These are phyloP conservation scores for Pseudopipra pipra DNA, from an alignment of 2,113 vertebrate genomes.

Conservation along the genomic window DNA sequence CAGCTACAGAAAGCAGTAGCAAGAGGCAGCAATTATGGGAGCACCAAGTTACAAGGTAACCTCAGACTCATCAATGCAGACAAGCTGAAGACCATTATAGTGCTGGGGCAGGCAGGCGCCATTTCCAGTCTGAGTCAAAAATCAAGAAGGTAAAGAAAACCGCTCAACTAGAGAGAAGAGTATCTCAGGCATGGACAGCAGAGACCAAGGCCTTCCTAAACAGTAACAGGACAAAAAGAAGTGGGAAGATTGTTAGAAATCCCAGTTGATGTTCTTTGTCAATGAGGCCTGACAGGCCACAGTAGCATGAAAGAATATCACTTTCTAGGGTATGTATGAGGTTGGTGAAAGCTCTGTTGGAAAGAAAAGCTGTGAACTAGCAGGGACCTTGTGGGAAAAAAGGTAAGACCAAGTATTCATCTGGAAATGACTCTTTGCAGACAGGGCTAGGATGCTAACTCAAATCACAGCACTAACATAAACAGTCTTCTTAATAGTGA, in stretches of 20 bases:
- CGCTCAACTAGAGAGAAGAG: not conserved
- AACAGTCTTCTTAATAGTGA: not conserved
- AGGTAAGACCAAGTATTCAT: not conserved
- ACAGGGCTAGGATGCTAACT: not conserved
- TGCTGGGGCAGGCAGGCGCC: not conserved
- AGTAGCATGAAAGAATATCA: not conserved
- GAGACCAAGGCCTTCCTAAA: not conserved
- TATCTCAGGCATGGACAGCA: not conserved
- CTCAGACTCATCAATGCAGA: not conserved
- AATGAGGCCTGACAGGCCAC: not conserved
- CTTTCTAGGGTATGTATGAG: not conserved
- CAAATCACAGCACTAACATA: not conserved
- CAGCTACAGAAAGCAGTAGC: not conserved
- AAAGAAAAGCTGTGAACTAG: not conserved
- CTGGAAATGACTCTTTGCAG: not conserved
- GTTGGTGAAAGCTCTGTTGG: not conserved
- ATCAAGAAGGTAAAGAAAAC: not conserved
- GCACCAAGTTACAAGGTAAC: not conserved
- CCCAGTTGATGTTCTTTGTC: not conserved
- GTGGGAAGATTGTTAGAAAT: accelerated
- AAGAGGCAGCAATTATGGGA: not conserved
- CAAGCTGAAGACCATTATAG: not conserved
- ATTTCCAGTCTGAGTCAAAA: not conserved
- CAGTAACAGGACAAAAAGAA: not conserved
- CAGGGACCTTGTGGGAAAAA: not conserved